These are phyloP conservation scores for Mechanitis messenoides DNA, from an alignment of 2,888 invertebrate genomes.

Conservation along the genomic window DNA sequence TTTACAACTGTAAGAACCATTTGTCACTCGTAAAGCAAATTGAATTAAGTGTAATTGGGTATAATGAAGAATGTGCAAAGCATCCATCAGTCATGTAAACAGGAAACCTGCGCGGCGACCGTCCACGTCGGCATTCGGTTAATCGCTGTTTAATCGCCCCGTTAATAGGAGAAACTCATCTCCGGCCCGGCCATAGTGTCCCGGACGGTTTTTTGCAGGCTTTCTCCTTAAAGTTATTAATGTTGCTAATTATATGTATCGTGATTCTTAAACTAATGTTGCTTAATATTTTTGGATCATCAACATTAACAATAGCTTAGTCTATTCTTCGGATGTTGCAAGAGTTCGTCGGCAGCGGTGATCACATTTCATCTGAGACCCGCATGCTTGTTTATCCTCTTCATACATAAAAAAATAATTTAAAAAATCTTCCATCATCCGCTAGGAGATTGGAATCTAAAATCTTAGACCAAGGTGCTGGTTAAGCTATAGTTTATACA, in stretches of 20 bases:
- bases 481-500: no score
- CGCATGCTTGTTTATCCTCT: no score
- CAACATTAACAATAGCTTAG: no score
- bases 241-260: conserved; percentile 24
- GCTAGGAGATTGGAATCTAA: no score
- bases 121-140: conserved; percentile 51
- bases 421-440: no score
- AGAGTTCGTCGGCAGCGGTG: no score
- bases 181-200: conserved; percentile 36
- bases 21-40: conserved; percentile 15
- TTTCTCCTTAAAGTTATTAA: conserved; percentile 36
- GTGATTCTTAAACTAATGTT: conserved; percentile 8
- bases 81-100: conserved; percentile 38
- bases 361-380: no score
- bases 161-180: conserved; percentile 68
- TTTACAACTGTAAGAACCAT: background rate
- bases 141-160: conserved; percentile 59
- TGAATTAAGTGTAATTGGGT: conserved; percentile 26
- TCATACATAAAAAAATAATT: no score
- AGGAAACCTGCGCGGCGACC: conserved; percentile 45
- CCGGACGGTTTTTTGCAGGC: conserved; percentile 36
- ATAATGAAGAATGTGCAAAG: conserved; percentile 23
- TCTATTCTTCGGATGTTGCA: no score
- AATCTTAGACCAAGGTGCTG: no score
- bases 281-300: no score